These are phyloP conservation scores for Rhopalosiphum padi DNA, from an alignment of 1,140 invertebrate genomes.

Conservation along the genomic window DNA sequence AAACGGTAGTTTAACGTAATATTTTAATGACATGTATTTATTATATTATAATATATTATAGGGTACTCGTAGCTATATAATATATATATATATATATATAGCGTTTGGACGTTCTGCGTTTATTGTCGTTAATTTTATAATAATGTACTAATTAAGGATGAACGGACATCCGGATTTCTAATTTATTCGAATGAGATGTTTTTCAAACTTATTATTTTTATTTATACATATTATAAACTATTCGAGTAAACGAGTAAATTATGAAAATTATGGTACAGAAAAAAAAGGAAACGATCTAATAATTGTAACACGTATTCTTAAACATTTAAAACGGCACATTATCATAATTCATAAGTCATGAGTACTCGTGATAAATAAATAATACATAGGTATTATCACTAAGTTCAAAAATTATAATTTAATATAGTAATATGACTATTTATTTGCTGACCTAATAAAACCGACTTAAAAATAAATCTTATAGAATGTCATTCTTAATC, in stretches of 20 bases:
- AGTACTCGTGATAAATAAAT: too few species aligned
- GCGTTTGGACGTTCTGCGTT: background rate
- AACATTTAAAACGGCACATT: too few species aligned
- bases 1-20: slow-evolving; percentile 23
- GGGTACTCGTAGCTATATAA: background rate
- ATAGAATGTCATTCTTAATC: too few species aligned
- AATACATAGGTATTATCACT: too few species aligned
- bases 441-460: too few species aligned
- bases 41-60: background rate
- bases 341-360: too few species aligned
- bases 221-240: background rate
- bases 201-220: background rate
- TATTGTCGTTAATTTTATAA: background rate
- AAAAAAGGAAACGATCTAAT: too few species aligned
- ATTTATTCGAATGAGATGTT: background rate
- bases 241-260: background rate
- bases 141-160: background rate
- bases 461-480: too few species aligned
- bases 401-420: too few species aligned
- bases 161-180: background rate
- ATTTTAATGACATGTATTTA: background rate
- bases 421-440: too few species aligned
- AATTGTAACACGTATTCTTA: too few species aligned
- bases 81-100: background rate
- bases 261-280: background rate